phyloP scores from a whole-genome alignment of 2,797 vertebrate genomes.

The Paratrypauchen microcephalus region DNA sequence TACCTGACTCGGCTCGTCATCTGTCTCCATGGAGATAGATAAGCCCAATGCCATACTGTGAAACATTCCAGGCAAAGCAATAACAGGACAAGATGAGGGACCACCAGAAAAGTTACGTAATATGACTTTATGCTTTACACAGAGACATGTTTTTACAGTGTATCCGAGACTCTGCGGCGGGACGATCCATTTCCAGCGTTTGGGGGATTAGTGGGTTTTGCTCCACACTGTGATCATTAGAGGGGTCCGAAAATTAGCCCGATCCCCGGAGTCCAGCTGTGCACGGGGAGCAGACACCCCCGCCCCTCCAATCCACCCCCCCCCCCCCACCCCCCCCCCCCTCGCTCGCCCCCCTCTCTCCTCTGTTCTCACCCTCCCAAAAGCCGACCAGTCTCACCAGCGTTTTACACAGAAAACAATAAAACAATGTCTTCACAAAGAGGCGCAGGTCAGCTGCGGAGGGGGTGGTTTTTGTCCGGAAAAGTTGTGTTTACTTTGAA shows the following conservation, averaged over 20 bases:
- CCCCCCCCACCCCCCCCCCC: conserved; percentile 11
- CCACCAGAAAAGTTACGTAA: too few relatives aligned
- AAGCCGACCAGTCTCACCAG: conserved; percentile 56
- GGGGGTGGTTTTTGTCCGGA: neutral
- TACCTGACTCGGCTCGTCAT: too few relatives aligned
- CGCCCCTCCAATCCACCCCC: too few relatives aligned
- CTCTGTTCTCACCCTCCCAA: conserved; percentile 48
- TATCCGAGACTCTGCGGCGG: conserved; percentile 55
- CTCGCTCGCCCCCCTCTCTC: conserved; percentile 30
- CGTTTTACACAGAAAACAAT: conserved; percentile 43
- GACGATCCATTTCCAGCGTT: conserved; percentile 73
- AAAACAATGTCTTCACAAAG: conserved; percentile 51
- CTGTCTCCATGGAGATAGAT: too few relatives aligned
- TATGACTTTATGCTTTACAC: too few relatives aligned
- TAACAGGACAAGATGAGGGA: too few relatives aligned
- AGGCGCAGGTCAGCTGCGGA: conserved; percentile 15
- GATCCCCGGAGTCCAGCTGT: conserved; percentile 74
- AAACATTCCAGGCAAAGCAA: too few relatives aligned
- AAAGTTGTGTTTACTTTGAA: neutral
- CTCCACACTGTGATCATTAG: conserved; percentile 73
- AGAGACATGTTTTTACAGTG: neutral
- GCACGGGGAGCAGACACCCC: conserved; percentile 52
- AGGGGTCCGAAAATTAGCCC: conserved; percentile 76
- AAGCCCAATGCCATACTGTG: too few relatives aligned
- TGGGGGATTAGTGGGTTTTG: conserved; percentile 72